A percentile compares a stretch with the other conserved stretches of the same genome.
Evolutionary conservation across 2,113 vertebrate species (phyloP).

Genomic region (Vombatus ursinus): DNA sequence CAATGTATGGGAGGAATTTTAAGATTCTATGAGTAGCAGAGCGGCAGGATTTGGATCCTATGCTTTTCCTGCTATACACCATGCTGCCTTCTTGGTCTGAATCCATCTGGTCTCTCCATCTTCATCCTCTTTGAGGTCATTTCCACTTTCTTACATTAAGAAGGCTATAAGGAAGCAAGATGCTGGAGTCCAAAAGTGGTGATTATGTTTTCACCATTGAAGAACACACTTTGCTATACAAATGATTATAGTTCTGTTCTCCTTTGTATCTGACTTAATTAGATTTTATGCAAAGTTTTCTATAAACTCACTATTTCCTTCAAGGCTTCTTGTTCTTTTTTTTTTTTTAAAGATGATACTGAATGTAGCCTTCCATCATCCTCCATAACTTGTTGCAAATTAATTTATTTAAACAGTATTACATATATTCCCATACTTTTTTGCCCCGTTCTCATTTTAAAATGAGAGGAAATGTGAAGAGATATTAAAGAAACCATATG

Average conservation of each 20-base stretch:
- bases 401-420: neutral
- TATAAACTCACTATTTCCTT: neutral
- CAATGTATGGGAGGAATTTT: neutral
- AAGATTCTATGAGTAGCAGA: neutral
- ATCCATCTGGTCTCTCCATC: neutral
- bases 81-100: neutral
- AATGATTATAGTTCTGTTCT: neutral
- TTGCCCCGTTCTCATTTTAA: neutral
- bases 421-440: neutral
- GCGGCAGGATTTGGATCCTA: neutral
- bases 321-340: neutral
- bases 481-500: neutral
- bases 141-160: neutral
- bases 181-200: neutral
- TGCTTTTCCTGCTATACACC: neutral
- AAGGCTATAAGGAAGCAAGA: neutral
- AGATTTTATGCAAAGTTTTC: neutral
- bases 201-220: neutral
- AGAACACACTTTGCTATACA: neutral
- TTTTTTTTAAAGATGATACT: neutral
- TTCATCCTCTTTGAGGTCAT: neutral
- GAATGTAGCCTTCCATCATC: neutral
- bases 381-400: neutral
- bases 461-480: neutral
- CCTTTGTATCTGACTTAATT: neutral